Conservation (phyloP, 2,888 invertebrate genomes). For the Chymomyza caudatula region DNA sequence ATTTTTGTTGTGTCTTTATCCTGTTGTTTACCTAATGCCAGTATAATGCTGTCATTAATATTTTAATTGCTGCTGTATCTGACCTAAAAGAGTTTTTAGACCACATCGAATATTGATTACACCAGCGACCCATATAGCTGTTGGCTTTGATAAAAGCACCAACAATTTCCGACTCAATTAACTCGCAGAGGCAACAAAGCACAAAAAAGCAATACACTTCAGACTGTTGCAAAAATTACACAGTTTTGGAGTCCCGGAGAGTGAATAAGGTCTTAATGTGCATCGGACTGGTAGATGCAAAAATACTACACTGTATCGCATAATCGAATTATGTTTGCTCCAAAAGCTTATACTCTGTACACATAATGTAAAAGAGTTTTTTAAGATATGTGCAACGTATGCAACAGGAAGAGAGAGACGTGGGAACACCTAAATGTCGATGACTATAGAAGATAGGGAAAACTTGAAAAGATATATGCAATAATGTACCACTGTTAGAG, state of each 20-base stretch:
- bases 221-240: not conserved
- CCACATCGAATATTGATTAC: conserved; percentile 21
- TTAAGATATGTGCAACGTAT: too few species aligned
- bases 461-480: too few species aligned
- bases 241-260: not conserved
- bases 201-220: not conserved
- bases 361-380: too few species aligned
- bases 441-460: too few species aligned
- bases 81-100: not conserved
- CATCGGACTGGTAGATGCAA: not conserved
- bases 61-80: too few species aligned
- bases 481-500: too few species aligned
- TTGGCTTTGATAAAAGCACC: conserved; percentile 3
- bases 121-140: conserved; percentile 1
- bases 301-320: not conserved
- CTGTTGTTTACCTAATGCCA: not conserved
- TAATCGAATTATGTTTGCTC: conserved; percentile 46
- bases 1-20: conserved; percentile 29
- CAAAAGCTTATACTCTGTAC: not conserved
- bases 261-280: not conserved
- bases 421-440: too few species aligned
- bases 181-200: conserved; percentile 18
- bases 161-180: conserved; percentile 55
- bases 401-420: too few species aligned
- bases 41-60: conserved; percentile 22